These are phyloP conservation scores for Onychostoma macrolepis DNA, from an alignment of 2,113 vertebrate genomes.

Conservation along the genomic window DNA sequence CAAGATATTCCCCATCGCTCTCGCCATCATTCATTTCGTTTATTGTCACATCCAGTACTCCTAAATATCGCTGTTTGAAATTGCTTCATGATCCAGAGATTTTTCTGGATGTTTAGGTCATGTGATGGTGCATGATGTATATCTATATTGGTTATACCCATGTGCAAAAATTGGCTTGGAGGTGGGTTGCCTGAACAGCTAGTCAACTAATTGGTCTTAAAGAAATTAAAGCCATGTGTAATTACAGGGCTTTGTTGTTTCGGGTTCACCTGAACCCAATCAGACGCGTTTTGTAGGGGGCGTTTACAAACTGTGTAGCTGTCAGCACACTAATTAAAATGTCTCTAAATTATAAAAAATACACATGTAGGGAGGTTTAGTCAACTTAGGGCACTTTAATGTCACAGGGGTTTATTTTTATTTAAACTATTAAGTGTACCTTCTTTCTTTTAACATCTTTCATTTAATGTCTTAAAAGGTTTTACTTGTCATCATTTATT, in stretches of 20 bases:
- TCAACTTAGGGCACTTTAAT: not conserved
- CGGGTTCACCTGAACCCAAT: conserved; percentile 10
- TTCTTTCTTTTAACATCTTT: not conserved
- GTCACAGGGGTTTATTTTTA: not conserved
- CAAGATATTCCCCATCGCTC: conserved; percentile 5
- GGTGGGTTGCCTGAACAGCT: not conserved
- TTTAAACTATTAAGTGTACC: not conserved
- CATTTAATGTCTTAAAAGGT: not conserved
- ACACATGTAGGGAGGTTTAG: not conserved
- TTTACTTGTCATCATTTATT: too few species aligned
- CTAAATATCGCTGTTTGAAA: not conserved
- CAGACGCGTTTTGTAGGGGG: not conserved
- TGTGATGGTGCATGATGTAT: not conserved
- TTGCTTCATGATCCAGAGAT: not conserved
- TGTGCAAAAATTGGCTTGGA: not conserved
- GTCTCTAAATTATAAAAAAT: not conserved
- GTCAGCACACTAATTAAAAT: not conserved
- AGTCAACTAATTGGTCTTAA: conserved; percentile 10
- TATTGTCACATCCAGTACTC: not conserved
- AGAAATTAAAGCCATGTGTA: not conserved
- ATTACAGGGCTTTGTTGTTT: conserved; percentile 21
- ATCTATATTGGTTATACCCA: not conserved
- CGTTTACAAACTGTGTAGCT: not conserved
- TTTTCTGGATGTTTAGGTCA: not conserved
- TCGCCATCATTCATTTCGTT: not conserved